Base-by-base conservation (phyloP, 2,113 vertebrate genomes). In the Penelope pileata region DNA sequence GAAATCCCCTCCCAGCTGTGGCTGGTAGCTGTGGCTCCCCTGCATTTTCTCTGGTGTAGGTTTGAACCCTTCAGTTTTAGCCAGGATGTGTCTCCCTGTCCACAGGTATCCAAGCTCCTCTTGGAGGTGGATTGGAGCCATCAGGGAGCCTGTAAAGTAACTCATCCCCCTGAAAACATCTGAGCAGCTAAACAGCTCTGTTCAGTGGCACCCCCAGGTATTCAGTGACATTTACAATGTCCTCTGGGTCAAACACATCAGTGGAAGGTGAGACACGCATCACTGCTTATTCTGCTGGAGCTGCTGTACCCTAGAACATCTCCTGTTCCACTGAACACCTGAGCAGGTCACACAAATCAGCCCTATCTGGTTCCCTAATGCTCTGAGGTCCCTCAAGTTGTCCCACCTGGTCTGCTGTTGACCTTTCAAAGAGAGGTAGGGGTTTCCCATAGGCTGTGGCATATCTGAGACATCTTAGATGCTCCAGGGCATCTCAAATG, bases 11-110 rank as follows among this genome's bases (percentile, higher is more conserved):
- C 29, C 32, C 21, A 67, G 10, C 8, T 32, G 4, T 82, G 40
- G 5, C 29, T 38, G 10, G 24, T 38, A 22, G n/a, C 12, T 27
- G 38, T 0, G 0, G 21, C 6, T 66, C 21, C 16, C 29, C 16
- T 47, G 24, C 1, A 3, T 23, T 1, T 0, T 19, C 45, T 40
- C 27, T 63, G 22, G 2, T 42, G 47, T 32, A 34, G 7, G 26
- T 85, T 29, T 12, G 6, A 86, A 36, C 16, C 14, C 23, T 89
- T 29, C 40, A 56, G 8, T 4, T 86, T 47, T 79, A 24, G 17
- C 8, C 30, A 82, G 56, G 10, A 43, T 16, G 1, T 27, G 32
- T 42, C 47, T 42, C 38, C 16, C n/a, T 34, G 29, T 38, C 34
- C 34, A 7, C 43, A 42, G 15, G 32, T 54, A 75, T 26, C 21